Base-by-base conservation (phyloP, 1,140 invertebrate genomes). In the Leptestheria dahalacensis region DNA sequence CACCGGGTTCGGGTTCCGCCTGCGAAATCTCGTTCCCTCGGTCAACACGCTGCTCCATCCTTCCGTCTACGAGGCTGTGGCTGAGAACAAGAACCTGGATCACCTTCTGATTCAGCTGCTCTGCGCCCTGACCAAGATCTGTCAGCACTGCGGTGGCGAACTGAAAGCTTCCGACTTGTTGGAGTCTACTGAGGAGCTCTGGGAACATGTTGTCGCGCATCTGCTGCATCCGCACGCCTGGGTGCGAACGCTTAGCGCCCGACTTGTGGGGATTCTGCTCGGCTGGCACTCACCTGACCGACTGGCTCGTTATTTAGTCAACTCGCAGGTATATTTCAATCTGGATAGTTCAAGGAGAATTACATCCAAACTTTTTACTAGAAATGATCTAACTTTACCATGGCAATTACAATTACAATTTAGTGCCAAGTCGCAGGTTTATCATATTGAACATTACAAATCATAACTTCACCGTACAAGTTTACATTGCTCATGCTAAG, bases 201-300 rank as follows among this genome's bases (percentile, higher is more conserved):
- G 74, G 68, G 75, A 79, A 80, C 70, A 66, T 64, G 57, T 69
- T 54, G 65, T 73, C 62, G 75, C 78, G 55, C 69, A 71, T 12
- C 69, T 84, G 20, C 66, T 82, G 9, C 75, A 85, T 68, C 76
- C 80, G 18, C 84, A 86, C 67, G 70, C 77, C 41, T 86, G 83
- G 83, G 84, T 93, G 2, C 78, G 89, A 57, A 72, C 89, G 49
- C 77, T 78, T 57, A 77, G 86, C 12, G 76, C 80, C 1, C 85
- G 90, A 68, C 75, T 91, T 46, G 69, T 93, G 23, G 82, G 83
- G 2, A 75, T 81, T 23, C 73, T 91, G 50, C 73, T 94, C 33
- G 73, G 76, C 3, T 66, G 75, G 1, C 76, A 84, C 59, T 76
- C 85, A 63, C 68, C 75, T 3, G 74, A 79, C 9, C 78, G 81